Evolutionary conservation across 2,113 vertebrate genomes (phyloP), one percentile per base, ranked within the genome.

Genomic region (Pseudorectes ferrugineus): DNA sequence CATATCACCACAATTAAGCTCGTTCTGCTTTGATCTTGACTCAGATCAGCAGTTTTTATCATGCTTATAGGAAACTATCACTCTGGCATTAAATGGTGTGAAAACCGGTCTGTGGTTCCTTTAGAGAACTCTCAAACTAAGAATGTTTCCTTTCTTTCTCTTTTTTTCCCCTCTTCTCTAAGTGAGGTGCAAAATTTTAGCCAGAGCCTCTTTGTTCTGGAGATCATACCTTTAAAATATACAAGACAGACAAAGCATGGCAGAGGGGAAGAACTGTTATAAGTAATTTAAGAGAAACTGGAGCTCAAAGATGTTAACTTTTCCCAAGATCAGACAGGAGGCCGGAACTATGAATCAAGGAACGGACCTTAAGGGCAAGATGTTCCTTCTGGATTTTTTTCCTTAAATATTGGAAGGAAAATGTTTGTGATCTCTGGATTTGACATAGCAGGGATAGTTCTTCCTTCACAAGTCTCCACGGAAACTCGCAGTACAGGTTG

Each of bases 331-430:
- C 84, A 87, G 76, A 92, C 36, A 61, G 52, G 33, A 91, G 57
- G 49, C 70, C 16, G 19, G n/a, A 87, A 57, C 70, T 45, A 23
- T 61, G 66, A 85, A 91, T 75, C 70, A 72, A 89, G 70, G 36
- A 78, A 72, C 7, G 11, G 73, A 87, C 52, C 73, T 65, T 82
- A 45, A 94, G 90, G 75, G 58, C 77, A 90, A 74, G 73, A 45
- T 85, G 62, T 76, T 95, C 89, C 28, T 87, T 78, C 70, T 74
- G 87, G 73, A 85, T 92, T 65, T 87, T n/a, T 97, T 92, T 40
- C 70, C 87, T 85, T 91, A 85, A 88, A 79, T 70, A 68, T 68
- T 78, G 52, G 73, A 91, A 79, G 35, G 58, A 78, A 85, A 85
- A 79, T 70, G 31, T 84, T 88, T 89, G 70, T 95, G 73, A 87